Evolutionary conservation across 2,888 invertebrate species (phyloP).

Genomic region (Anorthoa munda): DNA sequence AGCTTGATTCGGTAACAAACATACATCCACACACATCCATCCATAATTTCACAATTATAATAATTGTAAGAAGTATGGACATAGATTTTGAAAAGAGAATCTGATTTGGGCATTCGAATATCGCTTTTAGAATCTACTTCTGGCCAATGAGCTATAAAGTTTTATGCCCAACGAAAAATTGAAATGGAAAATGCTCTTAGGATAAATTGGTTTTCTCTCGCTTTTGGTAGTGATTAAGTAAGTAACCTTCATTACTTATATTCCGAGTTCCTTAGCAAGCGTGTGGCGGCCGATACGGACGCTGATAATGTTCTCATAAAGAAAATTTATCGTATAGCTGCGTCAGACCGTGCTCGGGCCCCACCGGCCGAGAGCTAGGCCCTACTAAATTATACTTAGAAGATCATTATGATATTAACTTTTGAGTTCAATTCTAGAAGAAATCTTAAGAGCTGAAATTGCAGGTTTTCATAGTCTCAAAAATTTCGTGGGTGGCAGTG

Average conservation of each 20-base stretch:
- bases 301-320: constrained; percentile 43
- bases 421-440: neutral
- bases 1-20: too few species aligned
- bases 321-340: constrained; percentile 36
- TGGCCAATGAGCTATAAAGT: neutral
- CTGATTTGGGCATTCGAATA: neutral
- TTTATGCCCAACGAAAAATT: neutral
- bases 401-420: constrained; percentile 2
- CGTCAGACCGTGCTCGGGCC: constrained; percentile 18
- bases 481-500: neutral
- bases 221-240: constrained; percentile 22
- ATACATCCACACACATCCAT: too few species aligned
- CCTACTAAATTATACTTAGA: constrained; percentile 4
- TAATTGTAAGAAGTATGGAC: too few species aligned
- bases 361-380: too few species aligned
- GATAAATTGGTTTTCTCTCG: constrained; percentile 11
- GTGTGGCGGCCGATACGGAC: constrained; percentile 11
- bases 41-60: too few species aligned
- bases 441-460: neutral
- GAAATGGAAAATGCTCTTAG: constrained; percentile 2
- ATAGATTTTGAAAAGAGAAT: neutral
- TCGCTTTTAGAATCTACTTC: neutral
- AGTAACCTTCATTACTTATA: constrained; percentile 31
- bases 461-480: too few species aligned
- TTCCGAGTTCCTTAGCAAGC: neutral